Evolutionary conservation across 2,888 invertebrate species (phyloP).

Genomic region (Hecatera dysodea): DNA sequence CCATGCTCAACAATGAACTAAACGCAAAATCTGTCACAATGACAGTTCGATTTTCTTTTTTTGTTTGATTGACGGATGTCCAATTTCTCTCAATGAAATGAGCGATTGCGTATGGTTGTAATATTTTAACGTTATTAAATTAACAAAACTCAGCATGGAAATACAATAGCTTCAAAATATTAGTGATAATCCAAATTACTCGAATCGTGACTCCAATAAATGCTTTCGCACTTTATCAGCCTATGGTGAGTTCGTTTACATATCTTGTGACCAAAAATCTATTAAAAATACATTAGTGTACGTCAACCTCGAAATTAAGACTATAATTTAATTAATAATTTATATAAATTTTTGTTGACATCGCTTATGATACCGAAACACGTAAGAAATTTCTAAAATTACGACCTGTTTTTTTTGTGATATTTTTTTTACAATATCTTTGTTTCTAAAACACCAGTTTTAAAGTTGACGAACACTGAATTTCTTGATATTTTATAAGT

Average conservation of each 20-base stretch:
- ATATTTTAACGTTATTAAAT: constrained; percentile 45
- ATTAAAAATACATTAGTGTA: constrained; percentile 30
- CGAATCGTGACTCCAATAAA: constrained; percentile 51
- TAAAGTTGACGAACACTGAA: constrained; percentile 27
- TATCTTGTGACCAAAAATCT: constrained; percentile 25
- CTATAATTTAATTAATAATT: constrained; percentile 1
- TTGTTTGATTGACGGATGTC: constrained; percentile 28
- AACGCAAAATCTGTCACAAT: constrained; percentile 34
- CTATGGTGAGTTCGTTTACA: constrained; percentile 59
- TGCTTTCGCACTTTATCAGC: constrained; percentile 43
- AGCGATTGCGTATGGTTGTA: constrained; percentile 39
- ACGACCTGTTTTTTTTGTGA: background rate
- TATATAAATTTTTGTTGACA: constrained; percentile 3
- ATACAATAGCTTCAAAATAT: constrained; percentile 46
- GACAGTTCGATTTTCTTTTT: constrained; percentile 46
- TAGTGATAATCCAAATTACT: constrained; percentile 50
- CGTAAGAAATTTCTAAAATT: constrained; percentile 10
- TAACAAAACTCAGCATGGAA: constrained; percentile 50
- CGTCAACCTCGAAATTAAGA: constrained; percentile 26
- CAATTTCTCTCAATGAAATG: constrained; percentile 49
- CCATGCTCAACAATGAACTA: constrained; percentile 6
- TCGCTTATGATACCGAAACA: background rate
- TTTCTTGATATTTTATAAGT: constrained; percentile 7
- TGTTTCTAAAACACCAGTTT: background rate
- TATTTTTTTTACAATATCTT: background rate